Conservation (phyloP, 2,797 vertebrate genomes). For the Scolopax bukidnonensis region DNA sequence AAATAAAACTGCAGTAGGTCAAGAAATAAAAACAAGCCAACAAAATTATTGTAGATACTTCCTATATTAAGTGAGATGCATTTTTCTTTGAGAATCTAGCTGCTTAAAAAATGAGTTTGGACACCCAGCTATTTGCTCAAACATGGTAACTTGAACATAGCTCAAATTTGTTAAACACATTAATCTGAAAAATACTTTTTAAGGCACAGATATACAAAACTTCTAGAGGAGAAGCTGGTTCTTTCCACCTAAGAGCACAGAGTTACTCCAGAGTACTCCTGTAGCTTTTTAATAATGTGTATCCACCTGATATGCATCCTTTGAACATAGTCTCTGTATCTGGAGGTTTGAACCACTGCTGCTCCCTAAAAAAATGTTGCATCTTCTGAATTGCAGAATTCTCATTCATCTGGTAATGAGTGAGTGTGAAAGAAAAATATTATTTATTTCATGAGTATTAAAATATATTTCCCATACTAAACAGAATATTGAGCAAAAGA, state of each 20-base stretch:
- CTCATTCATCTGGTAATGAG: neutral
- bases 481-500: neutral
- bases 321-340: neutral
- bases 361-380: neutral
- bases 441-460: neutral
- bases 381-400: neutral
- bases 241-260: neutral
- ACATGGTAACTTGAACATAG: neutral
- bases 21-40: neutral
- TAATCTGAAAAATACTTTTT: neutral
- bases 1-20: neutral
- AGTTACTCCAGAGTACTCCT: neutral
- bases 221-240: neutral
- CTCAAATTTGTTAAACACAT: neutral
- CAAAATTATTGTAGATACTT: neutral
- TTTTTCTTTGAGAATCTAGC: neutral
- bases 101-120: neutral
- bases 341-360: neutral
- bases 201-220: neutral
- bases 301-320: neutral
- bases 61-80: neutral
- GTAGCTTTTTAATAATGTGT: neutral
- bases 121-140: neutral
- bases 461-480: neutral
- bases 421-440: neutral